Conservation (phyloP, 2,113 vertebrate species). For the Entomyzon cyanotis region DNA sequence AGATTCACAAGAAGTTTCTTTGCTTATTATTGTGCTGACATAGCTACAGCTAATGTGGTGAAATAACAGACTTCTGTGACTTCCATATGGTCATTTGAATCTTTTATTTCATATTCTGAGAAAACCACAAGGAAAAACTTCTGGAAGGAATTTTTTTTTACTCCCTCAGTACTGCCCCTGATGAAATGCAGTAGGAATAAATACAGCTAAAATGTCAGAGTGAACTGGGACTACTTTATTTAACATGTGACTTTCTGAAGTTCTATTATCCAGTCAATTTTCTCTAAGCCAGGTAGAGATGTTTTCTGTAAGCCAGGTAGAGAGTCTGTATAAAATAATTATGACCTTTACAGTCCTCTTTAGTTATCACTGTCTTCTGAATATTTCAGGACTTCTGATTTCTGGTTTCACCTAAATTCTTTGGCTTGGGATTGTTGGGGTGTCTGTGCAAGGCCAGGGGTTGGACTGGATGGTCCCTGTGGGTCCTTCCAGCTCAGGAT, state of each 20-base stretch:
- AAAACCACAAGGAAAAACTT: background rate
- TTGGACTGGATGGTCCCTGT: accelerated
- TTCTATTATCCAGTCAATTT: background rate
- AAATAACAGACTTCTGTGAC: background rate
- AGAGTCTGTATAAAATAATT: background rate
- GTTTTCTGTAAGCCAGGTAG: background rate
- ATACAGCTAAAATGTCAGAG: background rate
- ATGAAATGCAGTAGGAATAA: background rate
- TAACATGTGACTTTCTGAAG: background rate
- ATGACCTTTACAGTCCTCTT: background rate
- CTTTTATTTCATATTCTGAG: background rate
- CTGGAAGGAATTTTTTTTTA: background rate
- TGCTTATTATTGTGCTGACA: background rate
- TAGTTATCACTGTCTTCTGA: background rate
- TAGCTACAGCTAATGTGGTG: background rate
- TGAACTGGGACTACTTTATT: background rate
- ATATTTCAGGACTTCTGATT: background rate
- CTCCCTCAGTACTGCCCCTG: background rate
- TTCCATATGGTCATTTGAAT: background rate
- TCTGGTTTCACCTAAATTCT: background rate
- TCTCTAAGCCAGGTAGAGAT: background rate
- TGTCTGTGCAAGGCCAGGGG: accelerated
- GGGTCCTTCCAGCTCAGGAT: background rate
- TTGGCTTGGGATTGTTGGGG: background rate
- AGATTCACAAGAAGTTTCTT: background rate